These are phyloP conservation scores for Pterocles burchelli DNA, from an alignment of 2,113 vertebrate species.

Conservation along the genomic window DNA sequence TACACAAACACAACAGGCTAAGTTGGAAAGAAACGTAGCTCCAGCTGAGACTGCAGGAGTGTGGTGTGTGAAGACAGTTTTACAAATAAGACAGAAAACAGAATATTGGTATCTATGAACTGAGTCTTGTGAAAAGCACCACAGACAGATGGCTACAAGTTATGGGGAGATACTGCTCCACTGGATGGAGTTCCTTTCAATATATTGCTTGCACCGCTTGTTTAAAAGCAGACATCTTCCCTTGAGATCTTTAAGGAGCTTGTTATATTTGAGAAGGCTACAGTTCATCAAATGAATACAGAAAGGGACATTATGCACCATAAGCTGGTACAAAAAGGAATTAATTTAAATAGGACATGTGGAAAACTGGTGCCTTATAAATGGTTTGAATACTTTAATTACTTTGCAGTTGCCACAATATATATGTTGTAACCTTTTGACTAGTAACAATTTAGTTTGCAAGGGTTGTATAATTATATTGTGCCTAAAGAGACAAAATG, in stretches of 20 bases:
- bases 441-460: not conserved
- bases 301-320: not conserved
- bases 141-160: not conserved
- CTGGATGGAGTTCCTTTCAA: not conserved
- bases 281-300: not conserved
- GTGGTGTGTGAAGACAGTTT: not conserved
- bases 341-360: not conserved
- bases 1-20: not conserved
- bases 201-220: not conserved
- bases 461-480: not conserved
- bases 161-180: not conserved
- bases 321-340: not conserved
- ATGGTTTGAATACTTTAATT: not conserved
- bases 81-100: not conserved
- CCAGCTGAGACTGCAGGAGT: not conserved
- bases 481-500: not conserved
- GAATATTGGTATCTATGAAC: not conserved
- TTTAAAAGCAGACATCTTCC: not conserved
- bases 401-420: not conserved
- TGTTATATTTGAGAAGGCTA: not conserved
- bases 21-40: not conserved
- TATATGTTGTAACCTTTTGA: not conserved
- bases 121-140: not conserved
- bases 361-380: not conserved
- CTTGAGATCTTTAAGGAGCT: not conserved